A percentile compares a stretch with the other conserved stretches of the same genome.
Evolutionary conservation across 2,888 invertebrate genomes (phyloP).

Genomic region (Crocallis elinguaria): DNA sequence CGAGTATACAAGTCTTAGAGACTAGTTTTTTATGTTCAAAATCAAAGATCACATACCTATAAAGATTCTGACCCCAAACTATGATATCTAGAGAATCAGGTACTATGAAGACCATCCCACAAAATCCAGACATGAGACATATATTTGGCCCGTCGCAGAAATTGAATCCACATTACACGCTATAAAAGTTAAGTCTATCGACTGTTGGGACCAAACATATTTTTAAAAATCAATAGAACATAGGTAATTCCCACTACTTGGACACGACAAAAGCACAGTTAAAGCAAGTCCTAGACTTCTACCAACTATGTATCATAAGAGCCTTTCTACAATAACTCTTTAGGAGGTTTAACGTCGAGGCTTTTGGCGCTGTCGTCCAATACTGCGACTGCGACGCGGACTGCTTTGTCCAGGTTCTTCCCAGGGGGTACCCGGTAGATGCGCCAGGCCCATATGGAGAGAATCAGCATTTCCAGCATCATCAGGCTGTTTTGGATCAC

Average conservation of each 20-base stretch:
- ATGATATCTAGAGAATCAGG: too few relatives aligned
- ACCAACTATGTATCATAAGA: constrained; percentile 45
- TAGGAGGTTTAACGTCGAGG: constrained; percentile 46
- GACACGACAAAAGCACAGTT: background rate
- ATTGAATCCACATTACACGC: too few relatives aligned
- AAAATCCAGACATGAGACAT: too few relatives aligned
- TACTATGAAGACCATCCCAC: too few relatives aligned
- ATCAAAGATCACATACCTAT: too few relatives aligned
- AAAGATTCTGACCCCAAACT: too few relatives aligned
- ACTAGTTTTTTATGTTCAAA: too few relatives aligned
- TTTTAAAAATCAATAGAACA: too few relatives aligned
- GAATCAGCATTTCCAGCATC: constrained; percentile 88
- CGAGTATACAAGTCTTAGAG: background rate
- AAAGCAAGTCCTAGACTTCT: background rate
- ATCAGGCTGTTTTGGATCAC: constrained; percentile 88
- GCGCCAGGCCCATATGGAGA: constrained; percentile 86
- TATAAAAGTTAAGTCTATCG: too few relatives aligned
- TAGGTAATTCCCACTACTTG: too few relatives aligned
- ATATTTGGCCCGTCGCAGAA: too few relatives aligned
- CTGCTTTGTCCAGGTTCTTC: constrained; percentile 58
- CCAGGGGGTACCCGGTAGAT: constrained; percentile 82
- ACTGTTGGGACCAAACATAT: too few relatives aligned
- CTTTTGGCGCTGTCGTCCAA: constrained; percentile 59
- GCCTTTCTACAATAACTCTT: constrained; percentile 54
- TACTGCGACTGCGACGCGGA: constrained; percentile 64